Evolutionary conservation across 2,797 vertebrate species (phyloP).

Genomic region (Margarornis squamiger): DNA sequence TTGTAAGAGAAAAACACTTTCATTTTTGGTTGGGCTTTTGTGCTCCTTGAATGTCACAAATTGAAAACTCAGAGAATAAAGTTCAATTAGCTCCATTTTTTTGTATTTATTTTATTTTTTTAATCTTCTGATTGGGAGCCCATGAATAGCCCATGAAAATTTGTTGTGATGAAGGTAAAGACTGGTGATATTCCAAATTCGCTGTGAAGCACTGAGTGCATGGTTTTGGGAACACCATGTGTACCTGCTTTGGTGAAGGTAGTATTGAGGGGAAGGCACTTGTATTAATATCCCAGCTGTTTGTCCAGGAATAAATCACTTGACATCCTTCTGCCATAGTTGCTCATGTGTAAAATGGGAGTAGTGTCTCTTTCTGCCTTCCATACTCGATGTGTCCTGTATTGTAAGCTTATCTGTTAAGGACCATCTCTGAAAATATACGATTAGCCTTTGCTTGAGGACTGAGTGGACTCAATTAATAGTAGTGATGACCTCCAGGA

Average conservation of each 20-base stretch:
- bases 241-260: not conserved
- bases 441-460: not conserved
- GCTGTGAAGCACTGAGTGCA: not conserved
- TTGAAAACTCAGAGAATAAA: not conserved
- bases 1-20: not conserved
- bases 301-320: not conserved
- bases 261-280: not conserved
- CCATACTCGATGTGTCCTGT: not conserved
- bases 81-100: not conserved
- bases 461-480: not conserved
- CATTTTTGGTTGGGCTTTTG: not conserved
- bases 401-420: not conserved
- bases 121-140: not conserved
- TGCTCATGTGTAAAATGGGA: not conserved
- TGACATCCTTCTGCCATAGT: not conserved
- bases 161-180: not conserved
- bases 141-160: not conserved
- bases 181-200: not conserved
- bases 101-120: rapidly evolving
- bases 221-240: rapidly evolving
- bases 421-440: not conserved
- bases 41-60: not conserved
- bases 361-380: not conserved
- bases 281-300: not conserved
- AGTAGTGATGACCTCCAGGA: not conserved